A percentile compares a stretch with the other conserved stretches of the same genome.
Evolutionary conservation across 2,797 vertebrate genomes (phyloP).

Genomic region (Corythornis leucogaster): DNA sequence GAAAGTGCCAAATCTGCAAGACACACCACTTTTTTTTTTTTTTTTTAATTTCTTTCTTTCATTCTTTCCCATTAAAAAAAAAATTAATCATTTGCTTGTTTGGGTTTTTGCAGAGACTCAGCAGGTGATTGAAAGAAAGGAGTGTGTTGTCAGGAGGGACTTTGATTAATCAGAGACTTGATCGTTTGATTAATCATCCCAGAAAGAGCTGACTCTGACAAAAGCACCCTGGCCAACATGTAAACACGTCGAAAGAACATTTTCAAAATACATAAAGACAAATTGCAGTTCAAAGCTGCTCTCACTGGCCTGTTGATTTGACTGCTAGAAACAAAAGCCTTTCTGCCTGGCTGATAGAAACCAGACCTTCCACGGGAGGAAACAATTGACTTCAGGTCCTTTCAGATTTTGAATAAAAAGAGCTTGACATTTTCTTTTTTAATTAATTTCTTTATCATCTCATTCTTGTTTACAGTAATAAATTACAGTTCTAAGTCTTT

Average conservation of each 20-base stretch:
- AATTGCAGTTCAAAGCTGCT: constrained; percentile 73
- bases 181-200: constrained; percentile 54
- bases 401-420: constrained; percentile 42
- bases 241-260: constrained; percentile 64
- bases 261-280: constrained; percentile 70
- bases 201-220: constrained; percentile 61
- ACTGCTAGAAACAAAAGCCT: constrained; percentile 66
- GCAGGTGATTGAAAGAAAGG: constrained; percentile 66
- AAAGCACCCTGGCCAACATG: constrained; percentile 57
- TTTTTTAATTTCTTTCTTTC: background rate
- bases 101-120: constrained; percentile 47
- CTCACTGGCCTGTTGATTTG: constrained; percentile 61
- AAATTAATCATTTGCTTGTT: constrained; percentile 56
- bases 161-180: constrained; percentile 69
- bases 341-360: constrained; percentile 68
- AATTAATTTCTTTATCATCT: constrained; percentile 33
- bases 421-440: constrained; percentile 30
- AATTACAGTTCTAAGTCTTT: constrained; percentile 38
- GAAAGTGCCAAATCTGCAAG: constrained; percentile 59
- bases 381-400: constrained; percentile 59
- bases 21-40: background rate
- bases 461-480: constrained; percentile 61
- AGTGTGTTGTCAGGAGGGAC: constrained; percentile 7
- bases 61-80: background rate
- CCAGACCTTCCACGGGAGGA: constrained; percentile 63